Percentiles rank a stretch among this genome's conserved stretches.
phyloP scores from a whole-genome alignment of 2,888 invertebrate genomes.

The Scaeva pyrastri region DNA sequence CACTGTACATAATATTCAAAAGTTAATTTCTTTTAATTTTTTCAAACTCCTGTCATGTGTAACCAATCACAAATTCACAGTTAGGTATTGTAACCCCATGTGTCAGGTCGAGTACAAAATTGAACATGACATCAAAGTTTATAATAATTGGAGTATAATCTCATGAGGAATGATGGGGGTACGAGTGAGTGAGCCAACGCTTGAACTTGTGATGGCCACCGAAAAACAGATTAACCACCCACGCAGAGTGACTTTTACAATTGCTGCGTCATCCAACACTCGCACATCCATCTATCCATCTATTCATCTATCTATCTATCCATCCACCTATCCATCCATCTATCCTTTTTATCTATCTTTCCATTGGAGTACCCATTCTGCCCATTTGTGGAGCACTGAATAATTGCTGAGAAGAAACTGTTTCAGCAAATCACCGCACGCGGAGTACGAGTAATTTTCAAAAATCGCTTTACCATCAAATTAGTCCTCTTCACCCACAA shows the following conservation, averaged over 20 bases:
- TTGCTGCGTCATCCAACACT: constrained; percentile 64
- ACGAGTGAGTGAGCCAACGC: not conserved
- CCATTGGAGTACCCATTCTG: constrained; percentile 49
- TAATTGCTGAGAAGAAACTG: constrained; percentile 74
- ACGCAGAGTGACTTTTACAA: constrained; percentile 69
- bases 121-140: constrained; percentile 30
- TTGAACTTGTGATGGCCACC: not conserved
- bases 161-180: not conserved
- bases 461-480: constrained; percentile 74
- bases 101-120: not conserved
- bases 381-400: constrained; percentile 65
- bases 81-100: too few species aligned
- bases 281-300: constrained; percentile 11
- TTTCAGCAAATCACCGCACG: constrained; percentile 74
- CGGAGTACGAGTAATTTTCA: constrained; percentile 71
- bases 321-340: too few species aligned
- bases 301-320: constrained; percentile 11
- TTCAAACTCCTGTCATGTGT: too few species aligned
- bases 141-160: constrained; percentile 40
- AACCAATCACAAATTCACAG: too few species aligned
- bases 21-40: too few species aligned
- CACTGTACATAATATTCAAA: too few species aligned
- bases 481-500: constrained; percentile 73
- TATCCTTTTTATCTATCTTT: constrained; percentile 26
- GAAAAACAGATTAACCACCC: constrained; percentile 52